Evolutionary conservation across 2,888 invertebrate genomes (phyloP), one percentile per base, ranked within the genome.

Genomic region (Papilio elwesi): DNA sequence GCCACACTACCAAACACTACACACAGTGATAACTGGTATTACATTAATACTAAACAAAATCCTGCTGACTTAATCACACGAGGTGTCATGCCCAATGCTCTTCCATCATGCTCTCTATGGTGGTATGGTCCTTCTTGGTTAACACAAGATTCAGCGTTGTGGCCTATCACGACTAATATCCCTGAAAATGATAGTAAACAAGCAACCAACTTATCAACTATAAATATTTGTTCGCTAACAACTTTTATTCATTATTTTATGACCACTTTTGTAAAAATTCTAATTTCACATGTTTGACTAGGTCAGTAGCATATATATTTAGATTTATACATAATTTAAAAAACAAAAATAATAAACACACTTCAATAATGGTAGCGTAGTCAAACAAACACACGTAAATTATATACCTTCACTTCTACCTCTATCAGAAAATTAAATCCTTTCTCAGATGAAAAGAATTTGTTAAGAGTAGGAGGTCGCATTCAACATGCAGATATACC

Each of bases 401-500:
- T 59, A 59, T 59, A 26, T 13, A 59, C 59, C 26, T 59, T 59
- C 13, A 59, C 64, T 15, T 47, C 47, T 47, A 47, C 7, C 47
- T 9, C 47, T 47, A 47, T 47, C 47, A 47, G 47, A 47, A 47
- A 47, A 6, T 47, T 47, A 47, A 47, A 47, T 47, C 47, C 47
- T 47, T 47, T 47, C 47, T 47, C 9, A 47, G 47, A 75, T 43
- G 13, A 63, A n/a, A 13, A 71, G 11, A 38, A 70, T 6, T 11
- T 74, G 6, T 13, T 76, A 8, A 62, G 76, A 64, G 67, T 76
- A 9, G 74, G 71, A 64, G 74, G 76, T 36, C 73, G 74, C 10
- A 73, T 76, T 36, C 51, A 70, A 11, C 65, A 76, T 48, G 69
- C 76, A 51, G 67, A 76, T 47, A 73, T 76, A 49, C 59, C 70